phyloP scores from a whole-genome alignment of 2,113 vertebrate genomes.

The Brevimyrus niger region DNA sequence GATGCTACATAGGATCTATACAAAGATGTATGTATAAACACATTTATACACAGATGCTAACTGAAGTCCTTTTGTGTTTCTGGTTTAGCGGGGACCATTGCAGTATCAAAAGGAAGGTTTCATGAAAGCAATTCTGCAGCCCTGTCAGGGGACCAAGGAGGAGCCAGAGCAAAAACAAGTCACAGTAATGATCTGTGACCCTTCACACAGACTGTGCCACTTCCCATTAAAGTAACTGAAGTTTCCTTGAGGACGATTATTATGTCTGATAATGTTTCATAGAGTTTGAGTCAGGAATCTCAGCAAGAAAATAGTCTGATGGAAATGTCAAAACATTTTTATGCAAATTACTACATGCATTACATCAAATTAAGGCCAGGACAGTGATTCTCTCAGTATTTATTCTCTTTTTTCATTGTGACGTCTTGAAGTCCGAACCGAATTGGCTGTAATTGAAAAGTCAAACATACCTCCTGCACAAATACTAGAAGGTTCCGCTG shows the following conservation, averaged over 20 bases:
- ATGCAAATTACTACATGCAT: neutral
- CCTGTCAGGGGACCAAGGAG: neutral
- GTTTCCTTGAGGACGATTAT: neutral
- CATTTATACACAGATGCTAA: neutral
- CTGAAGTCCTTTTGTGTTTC: neutral
- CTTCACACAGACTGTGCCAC: neutral
- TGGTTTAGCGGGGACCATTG: neutral
- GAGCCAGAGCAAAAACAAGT: neutral
- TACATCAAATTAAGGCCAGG: neutral
- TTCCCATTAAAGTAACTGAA: neutral
- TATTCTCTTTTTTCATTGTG: neutral
- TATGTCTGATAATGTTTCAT: neutral
- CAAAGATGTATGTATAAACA: too few species aligned
- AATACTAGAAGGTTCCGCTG: conserved; percentile 90
- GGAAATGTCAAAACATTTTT: neutral
- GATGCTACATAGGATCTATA: neutral
- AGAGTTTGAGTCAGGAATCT: neutral
- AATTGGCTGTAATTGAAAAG: neutral
- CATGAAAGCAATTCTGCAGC: neutral
- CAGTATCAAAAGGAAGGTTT: neutral
- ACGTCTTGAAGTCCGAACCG: neutral
- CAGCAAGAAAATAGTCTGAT: neutral
- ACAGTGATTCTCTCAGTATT: neutral
- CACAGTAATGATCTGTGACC: neutral
- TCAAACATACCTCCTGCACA: conserved; percentile 82